phyloP scores from a whole-genome alignment of 2,888 invertebrate species.

The Lepetodrilus schrolli region DNA sequence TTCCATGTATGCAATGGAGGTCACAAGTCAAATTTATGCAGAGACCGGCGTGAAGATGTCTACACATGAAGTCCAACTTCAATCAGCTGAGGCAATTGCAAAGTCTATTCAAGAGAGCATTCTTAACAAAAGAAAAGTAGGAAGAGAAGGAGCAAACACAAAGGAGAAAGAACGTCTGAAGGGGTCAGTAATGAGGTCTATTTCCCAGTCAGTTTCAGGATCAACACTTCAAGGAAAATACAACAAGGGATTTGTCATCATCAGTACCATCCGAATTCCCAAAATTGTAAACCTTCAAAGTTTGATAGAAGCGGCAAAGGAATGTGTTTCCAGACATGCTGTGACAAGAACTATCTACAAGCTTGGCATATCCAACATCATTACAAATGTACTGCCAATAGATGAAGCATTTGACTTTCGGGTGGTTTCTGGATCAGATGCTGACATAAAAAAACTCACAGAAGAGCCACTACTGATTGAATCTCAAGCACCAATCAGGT shows the following conservation, averaged over 20 bases:
- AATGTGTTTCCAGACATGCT: background rate
- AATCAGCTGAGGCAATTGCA: background rate
- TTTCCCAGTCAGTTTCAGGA: background rate
- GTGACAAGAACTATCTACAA: background rate
- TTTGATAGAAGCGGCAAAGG: background rate
- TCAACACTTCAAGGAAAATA: background rate
- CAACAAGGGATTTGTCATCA: background rate
- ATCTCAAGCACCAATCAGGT: background rate
- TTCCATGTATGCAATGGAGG: slow-evolving; percentile 37
- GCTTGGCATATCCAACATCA: background rate
- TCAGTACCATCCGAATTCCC: background rate
- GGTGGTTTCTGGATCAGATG: background rate
- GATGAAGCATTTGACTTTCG: background rate
- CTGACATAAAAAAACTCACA: background rate
- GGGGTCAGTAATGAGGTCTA: background rate
- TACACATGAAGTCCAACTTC: background rate
- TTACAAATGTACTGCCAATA: background rate
- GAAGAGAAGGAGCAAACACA: too few relatives aligned
- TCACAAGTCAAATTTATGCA: background rate
- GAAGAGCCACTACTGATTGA: background rate
- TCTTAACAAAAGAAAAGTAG: background rate
- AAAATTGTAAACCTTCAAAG: background rate
- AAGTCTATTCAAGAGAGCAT: background rate
- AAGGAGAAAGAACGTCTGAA: background rate
- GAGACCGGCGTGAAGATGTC: background rate